Conservation (phyloP, 2,113 vertebrate genomes). For the Nothobranchius kuhntae region DNA sequence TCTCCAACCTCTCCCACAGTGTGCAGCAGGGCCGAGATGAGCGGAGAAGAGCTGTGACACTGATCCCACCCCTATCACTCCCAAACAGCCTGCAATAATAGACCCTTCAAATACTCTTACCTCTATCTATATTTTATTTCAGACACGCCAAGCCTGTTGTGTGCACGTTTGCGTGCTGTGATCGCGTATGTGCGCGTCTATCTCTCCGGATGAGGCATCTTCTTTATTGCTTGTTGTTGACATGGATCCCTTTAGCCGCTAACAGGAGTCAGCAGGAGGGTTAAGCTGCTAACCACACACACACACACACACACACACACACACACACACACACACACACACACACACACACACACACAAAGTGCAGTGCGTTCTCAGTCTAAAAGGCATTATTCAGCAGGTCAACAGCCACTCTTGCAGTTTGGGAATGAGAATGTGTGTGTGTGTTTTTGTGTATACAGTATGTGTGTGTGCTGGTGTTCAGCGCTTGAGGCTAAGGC, state of each 20-base stretch:
- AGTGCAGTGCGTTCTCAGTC: conserved; percentile 48
- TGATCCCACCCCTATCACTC: conserved; percentile 73
- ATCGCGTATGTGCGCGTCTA: conserved; percentile 32
- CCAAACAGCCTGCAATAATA: conserved; percentile 72
- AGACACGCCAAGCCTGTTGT: conserved; percentile 65
- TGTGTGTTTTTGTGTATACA: conserved; percentile 36
- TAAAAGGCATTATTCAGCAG: conserved; percentile 74
- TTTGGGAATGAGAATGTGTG: conserved; percentile 22
- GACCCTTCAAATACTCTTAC: conserved; percentile 77
- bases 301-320: conserved; percentile 37
- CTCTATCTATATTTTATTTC: conserved; percentile 80
- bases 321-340: conserved; percentile 9
- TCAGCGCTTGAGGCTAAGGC: conserved; percentile 73
- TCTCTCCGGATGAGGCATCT: conserved; percentile 66
- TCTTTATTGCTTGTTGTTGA: conserved; percentile 79
- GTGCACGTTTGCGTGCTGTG: conserved; percentile 24
- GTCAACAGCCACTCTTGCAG: conserved; percentile 68
- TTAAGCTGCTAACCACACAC: conserved; percentile 71
- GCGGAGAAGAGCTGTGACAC: conserved; percentile 64
- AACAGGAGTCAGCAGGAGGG: conserved; percentile 72
- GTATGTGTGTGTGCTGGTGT: conserved; percentile 31
- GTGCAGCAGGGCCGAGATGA: conserved; percentile 37
- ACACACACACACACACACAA: conserved; percentile 44
- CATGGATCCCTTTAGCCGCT: conserved; percentile 77
- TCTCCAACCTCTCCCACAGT: conserved; percentile 62